Conservation (phyloP, 2,888 invertebrate species). For the Venusia cambrica region DNA sequence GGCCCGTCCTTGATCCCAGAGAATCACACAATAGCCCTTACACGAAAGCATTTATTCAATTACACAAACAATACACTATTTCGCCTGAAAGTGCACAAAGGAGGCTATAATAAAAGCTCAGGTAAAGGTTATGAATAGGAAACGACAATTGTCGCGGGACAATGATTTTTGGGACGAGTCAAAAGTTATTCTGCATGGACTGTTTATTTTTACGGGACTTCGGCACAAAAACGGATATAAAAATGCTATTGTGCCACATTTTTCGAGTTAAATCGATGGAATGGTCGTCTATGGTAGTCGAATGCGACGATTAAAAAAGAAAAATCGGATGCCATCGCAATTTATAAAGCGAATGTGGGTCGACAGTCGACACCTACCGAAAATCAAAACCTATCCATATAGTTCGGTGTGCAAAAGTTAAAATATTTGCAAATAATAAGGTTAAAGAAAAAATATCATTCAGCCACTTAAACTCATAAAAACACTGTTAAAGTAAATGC, state of each 20-base stretch:
- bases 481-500: conserved; percentile 20
- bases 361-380: no score
- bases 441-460: conserved; percentile 1
- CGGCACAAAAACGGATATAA: conserved; percentile 38
- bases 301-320: conserved; percentile 42
- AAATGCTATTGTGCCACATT: conserved; percentile 47
- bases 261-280: conserved; percentile 54
- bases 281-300: conserved; percentile 35
- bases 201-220: conserved; percentile 61
- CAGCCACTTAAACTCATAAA: conserved; percentile 15
- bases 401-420: no score
- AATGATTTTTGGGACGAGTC: conserved; percentile 70
- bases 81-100: conserved; percentile 71
- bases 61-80: conserved; percentile 69
- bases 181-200: conserved; percentile 60
- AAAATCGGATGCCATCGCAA: conserved; percentile 39
- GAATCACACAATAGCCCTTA: conserved; percentile 50
- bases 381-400: no score
- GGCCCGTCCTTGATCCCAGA: conserved; percentile 35
- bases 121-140: conserved; percentile 68
- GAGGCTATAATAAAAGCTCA: conserved; percentile 52
- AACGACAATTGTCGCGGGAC: conserved; percentile 61
- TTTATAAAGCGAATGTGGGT: conserved; percentile 38
- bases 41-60: conserved; percentile 75
- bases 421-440: no score